A percentile compares a stretch with the other conserved stretches of the same genome.
Conservation (phyloP, 2,797 vertebrate species). For the Gorsachius magnificus region DNA sequence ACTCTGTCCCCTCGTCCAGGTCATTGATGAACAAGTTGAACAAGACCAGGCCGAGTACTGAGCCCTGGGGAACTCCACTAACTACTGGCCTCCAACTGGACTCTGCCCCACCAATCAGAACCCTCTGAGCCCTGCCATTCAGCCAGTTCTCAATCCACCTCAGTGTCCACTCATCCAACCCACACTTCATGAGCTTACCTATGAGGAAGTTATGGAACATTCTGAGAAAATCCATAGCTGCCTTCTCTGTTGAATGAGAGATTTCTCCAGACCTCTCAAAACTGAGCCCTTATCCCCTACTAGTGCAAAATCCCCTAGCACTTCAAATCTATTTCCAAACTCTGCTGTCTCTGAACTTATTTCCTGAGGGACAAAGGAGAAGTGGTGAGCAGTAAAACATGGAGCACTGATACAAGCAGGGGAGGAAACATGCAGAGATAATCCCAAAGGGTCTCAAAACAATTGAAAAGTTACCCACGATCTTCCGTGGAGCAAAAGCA, state of each 20-base stretch:
- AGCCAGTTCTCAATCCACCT: too few species aligned
- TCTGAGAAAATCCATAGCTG: neutral
- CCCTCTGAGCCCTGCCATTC: too few species aligned
- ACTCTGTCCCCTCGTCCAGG: too few species aligned
- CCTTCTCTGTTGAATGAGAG: neutral
- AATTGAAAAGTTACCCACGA: neutral
- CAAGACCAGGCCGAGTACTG: too few species aligned
- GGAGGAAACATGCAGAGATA: neutral
- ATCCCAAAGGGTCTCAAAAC: neutral
- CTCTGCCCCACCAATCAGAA: too few species aligned
- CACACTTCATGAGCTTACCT: too few species aligned
- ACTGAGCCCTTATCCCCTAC: neutral
- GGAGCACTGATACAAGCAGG: neutral
- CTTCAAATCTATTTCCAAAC: neutral
- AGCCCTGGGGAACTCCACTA: too few species aligned
- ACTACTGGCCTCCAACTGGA: too few species aligned
- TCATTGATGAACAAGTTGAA: too few species aligned
- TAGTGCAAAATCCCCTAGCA: neutral
- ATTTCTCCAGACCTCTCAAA: neutral
- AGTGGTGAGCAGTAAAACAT: neutral
- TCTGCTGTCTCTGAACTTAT: neutral
- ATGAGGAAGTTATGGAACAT: neutral
- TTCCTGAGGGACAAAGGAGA: slow-evolving; percentile 8
- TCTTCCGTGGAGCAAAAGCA: neutral
- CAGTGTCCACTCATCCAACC: too few species aligned